A percentile compares a stretch with the other conserved stretches of the same genome.
These are phyloP conservation scores for Oplegnathus fasciatus DNA, from an alignment of 2,113 vertebrate genomes.

Conservation along the genomic window DNA sequence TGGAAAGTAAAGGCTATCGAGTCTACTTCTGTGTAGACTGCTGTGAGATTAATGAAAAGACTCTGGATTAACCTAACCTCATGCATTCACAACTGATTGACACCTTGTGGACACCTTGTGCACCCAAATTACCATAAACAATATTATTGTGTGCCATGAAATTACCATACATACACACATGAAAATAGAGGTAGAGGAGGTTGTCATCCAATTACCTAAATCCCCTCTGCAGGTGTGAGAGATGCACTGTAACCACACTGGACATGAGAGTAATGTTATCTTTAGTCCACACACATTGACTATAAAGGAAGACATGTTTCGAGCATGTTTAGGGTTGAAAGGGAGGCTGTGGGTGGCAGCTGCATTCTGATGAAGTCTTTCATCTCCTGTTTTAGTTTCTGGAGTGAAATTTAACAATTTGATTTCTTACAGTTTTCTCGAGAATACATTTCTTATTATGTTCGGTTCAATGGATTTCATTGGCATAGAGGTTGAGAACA, in stretches of 20 bases:
- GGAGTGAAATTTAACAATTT: background rate
- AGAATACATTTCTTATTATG: background rate
- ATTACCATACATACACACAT: constrained; percentile 30
- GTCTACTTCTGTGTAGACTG: background rate
- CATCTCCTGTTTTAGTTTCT: background rate
- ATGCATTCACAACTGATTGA: constrained; percentile 20
- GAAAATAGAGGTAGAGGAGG: constrained; percentile 2
- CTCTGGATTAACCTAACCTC: constrained; percentile 29
- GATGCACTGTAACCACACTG: background rate
- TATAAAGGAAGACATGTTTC: background rate
- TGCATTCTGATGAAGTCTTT: no score
- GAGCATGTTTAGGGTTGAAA: background rate
- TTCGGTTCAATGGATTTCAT: background rate
- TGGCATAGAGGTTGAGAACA: background rate
- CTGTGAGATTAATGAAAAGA: background rate
- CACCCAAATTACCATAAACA: constrained; percentile 38
- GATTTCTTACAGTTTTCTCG: background rate
- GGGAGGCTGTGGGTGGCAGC: background rate
- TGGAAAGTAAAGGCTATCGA: background rate
- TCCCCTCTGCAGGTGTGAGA: constrained; percentile 29
- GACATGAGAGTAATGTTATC: background rate
- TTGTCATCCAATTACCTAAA: constrained; percentile 27
- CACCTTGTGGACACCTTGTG: background rate
- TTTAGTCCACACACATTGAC: background rate
- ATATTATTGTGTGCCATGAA: constrained; percentile 33